Conservation (phyloP, 53 echinoderm and acorn worm genomes). For the Glandiceps talaboti region DNA sequence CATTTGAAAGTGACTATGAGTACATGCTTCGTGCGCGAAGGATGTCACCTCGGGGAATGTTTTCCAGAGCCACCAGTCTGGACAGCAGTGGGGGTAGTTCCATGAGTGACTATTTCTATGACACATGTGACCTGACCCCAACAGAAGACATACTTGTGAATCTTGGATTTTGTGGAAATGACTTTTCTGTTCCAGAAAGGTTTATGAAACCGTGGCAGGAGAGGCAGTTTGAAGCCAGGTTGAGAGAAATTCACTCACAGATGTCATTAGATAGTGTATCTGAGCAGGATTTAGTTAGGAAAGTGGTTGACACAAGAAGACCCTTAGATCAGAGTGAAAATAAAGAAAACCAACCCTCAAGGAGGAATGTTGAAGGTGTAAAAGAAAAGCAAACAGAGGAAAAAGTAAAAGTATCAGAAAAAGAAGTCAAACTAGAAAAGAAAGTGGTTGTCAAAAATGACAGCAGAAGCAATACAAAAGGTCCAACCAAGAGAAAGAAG, state of each 20-base stretch:
- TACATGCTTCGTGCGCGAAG: conserved; percentile 4
- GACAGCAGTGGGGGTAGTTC: conserved; percentile 22
- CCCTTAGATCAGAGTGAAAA: background rate
- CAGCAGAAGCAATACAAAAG: background rate
- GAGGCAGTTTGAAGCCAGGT: background rate
- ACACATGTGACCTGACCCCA: conserved; percentile 1
- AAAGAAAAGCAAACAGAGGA: background rate
- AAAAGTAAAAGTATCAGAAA: background rate
- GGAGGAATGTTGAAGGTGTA: background rate
- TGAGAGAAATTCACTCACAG: background rate
- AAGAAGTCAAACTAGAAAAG: background rate
- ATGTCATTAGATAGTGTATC: background rate
- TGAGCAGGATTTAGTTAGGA: background rate
- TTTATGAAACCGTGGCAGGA: conserved; percentile 79
- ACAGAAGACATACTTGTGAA: conserved; percentile 77
- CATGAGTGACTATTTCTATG: background rate
- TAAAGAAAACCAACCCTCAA: background rate
- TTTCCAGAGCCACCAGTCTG: conserved; percentile 57
- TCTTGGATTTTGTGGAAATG: conserved; percentile 73
- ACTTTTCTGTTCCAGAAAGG: conserved; percentile 71
- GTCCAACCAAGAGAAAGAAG: background rate
- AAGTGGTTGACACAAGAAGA: background rate
- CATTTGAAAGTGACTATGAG: conserved; percentile 14
- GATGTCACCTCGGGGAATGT: conserved; percentile 26
- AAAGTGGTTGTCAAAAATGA: background rate